These are phyloP conservation scores for Lacerta agilis DNA, from an alignment of 2,797 vertebrate genomes.

Conservation along the genomic window DNA sequence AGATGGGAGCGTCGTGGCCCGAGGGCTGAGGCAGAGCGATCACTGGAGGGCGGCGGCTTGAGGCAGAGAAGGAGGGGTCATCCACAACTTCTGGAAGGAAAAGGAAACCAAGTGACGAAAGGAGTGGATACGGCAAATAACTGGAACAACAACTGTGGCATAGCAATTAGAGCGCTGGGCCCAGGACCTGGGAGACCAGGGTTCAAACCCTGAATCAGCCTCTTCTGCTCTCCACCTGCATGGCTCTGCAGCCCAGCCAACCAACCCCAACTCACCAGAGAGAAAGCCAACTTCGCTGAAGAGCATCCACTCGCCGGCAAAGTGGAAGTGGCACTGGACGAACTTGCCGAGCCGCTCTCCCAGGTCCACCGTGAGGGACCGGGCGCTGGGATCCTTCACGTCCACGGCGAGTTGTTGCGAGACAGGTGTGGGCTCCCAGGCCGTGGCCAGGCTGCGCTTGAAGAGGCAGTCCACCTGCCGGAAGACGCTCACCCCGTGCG, in stretches of 20 bases:
- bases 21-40: slow-evolving; percentile 47
- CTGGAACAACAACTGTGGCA: not conserved
- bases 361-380: slow-evolving; percentile 84
- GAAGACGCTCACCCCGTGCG: slow-evolving; percentile 87
- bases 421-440: slow-evolving; percentile 83
- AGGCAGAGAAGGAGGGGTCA: slow-evolving; percentile 32
- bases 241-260: too few relatives aligned
- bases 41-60: slow-evolving; percentile 28
- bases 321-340: slow-evolving; percentile 88
- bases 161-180: too few relatives aligned
- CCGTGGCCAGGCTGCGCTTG: slow-evolving; percentile 80
- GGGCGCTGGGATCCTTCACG: slow-evolving; percentile 88
- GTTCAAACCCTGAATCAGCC: too few relatives aligned
- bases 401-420: slow-evolving; percentile 81
- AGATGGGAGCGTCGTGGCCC: slow-evolving; percentile 23
- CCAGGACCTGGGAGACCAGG: too few relatives aligned
- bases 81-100: slow-evolving; percentile 61
- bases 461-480: slow-evolving; percentile 87
- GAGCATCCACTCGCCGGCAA: slow-evolving; percentile 89
- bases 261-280: slow-evolving; percentile 79
- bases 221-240: not conserved
- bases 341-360: slow-evolving; percentile 80
- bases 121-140: too few relatives aligned
- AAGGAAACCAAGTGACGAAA: not conserved
- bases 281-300: slow-evolving; percentile 93